These are phyloP conservation scores for Lasius fuliginosus DNA, from an alignment of 2,888 invertebrate species.

Conservation along the genomic window DNA sequence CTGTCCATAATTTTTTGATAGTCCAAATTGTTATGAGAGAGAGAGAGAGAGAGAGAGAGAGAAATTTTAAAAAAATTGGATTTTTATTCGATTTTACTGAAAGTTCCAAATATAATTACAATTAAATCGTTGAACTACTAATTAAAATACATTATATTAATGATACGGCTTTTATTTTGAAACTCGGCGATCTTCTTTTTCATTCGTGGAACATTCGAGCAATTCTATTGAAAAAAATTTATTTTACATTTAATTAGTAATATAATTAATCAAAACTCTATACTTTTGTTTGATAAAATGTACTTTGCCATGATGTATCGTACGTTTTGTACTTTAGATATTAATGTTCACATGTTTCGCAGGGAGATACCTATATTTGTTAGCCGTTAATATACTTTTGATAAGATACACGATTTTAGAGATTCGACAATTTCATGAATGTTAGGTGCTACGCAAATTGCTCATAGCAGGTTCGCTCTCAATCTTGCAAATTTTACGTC, in stretches of 20 bases:
- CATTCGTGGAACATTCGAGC: not conserved
- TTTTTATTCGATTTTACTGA: not conserved
- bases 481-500: constrained; percentile 60
- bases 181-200: not conserved
- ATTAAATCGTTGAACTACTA: not conserved
- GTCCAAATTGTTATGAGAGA: not conserved
- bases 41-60: not conserved
- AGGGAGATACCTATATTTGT: not conserved
- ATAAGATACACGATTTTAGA: constrained; percentile 34
- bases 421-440: constrained; percentile 13
- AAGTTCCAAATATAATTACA: not conserved
- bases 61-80: not conserved
- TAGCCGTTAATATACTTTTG: not conserved
- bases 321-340: not conserved
- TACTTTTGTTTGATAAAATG: not conserved
- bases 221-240: not conserved
- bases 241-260: constrained; percentile 4
- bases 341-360: constrained; percentile 1
- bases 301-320: not conserved
- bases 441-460: constrained; percentile 19
- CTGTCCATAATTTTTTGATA: not conserved
- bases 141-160: not conserved
- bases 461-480: constrained; percentile 31
- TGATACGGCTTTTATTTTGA: not conserved
- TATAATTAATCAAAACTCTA: not conserved